A percentile compares a stretch with the other conserved stretches of the same genome.
These are phyloP conservation scores for Sebastes diaconus DNA, from an alignment of 2,797 vertebrate genomes.

Conservation along the genomic window DNA sequence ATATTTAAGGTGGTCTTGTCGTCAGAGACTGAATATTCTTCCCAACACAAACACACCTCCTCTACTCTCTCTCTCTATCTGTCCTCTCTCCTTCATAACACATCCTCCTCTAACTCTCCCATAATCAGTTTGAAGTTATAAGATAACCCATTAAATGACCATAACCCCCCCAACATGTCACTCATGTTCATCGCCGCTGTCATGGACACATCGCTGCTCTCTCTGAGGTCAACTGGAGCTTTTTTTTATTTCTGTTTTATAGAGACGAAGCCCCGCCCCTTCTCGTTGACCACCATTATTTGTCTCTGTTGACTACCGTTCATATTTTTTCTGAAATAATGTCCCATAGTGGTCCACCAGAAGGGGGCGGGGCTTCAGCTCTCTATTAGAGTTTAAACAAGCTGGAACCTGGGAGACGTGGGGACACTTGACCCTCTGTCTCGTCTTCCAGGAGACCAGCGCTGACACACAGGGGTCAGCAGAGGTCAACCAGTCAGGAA, in stretches of 20 bases:
- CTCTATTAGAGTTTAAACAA: background rate
- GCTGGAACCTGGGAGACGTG: background rate
- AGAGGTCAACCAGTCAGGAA: background rate
- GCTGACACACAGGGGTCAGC: background rate
- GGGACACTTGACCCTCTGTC: background rate
- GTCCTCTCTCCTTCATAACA: background rate
- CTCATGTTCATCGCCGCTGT: background rate
- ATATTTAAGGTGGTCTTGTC: background rate
- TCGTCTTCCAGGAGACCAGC: background rate
- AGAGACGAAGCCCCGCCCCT: too few species aligned
- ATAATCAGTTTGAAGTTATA: constrained; percentile 3
- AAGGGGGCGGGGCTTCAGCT: background rate
- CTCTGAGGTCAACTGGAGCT: background rate
- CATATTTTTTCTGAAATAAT: background rate
- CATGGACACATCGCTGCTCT: background rate
- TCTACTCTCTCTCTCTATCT: background rate
- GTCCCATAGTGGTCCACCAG: background rate
- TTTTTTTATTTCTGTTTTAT: background rate
- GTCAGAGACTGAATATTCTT: background rate
- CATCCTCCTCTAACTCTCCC: background rate
- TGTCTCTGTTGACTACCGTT: background rate
- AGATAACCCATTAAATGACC: background rate
- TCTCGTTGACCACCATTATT: too few species aligned
- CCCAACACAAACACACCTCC: background rate
- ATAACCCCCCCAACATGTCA: background rate